phyloP scores from a whole-genome alignment of 2,888 invertebrate genomes.

The Eumacrocentrus americanus region DNA sequence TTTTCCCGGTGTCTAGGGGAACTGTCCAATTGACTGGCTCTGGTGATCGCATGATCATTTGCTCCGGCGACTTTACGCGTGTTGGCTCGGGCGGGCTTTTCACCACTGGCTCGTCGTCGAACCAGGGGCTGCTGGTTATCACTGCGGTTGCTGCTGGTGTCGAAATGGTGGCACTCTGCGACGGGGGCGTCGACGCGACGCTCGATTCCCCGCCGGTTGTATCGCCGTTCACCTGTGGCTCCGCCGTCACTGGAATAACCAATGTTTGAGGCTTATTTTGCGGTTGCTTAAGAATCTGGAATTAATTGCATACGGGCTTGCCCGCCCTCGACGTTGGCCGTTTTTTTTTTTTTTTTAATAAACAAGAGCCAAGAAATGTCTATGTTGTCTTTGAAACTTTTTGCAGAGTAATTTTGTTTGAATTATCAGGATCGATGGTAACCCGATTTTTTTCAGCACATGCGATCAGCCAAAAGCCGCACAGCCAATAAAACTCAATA shows the following conservation, averaged over 20 bases:
- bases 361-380: too few relatives aligned
- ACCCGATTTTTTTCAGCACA: constrained; percentile 13
- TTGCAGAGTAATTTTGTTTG: not conserved
- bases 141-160: constrained; percentile 71
- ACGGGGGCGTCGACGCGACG: constrained; percentile 61
- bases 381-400: not conserved
- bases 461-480: constrained; percentile 34
- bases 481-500: constrained; percentile 24
- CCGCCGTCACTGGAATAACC: constrained; percentile 57
- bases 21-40: constrained; percentile 96
- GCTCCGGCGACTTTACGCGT: constrained; percentile 90
- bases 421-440: constrained; percentile 6
- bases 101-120: constrained; percentile 74
- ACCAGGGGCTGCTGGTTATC: constrained; percentile 62
- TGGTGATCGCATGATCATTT: constrained; percentile 89
- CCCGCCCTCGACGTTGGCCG: constrained; percentile 36
- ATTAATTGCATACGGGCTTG: constrained; percentile 24
- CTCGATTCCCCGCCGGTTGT: constrained; percentile 50
- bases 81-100: constrained; percentile 94
- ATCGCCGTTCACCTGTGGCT: constrained; percentile 57
- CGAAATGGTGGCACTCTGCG: constrained; percentile 62
- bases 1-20: constrained; percentile 90
- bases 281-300: constrained; percentile 24
- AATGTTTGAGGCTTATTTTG: constrained; percentile 45
- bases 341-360: not conserved